Conservation (phyloP, 2,113 vertebrate species). For the Chinchilla lanigera region DNA sequence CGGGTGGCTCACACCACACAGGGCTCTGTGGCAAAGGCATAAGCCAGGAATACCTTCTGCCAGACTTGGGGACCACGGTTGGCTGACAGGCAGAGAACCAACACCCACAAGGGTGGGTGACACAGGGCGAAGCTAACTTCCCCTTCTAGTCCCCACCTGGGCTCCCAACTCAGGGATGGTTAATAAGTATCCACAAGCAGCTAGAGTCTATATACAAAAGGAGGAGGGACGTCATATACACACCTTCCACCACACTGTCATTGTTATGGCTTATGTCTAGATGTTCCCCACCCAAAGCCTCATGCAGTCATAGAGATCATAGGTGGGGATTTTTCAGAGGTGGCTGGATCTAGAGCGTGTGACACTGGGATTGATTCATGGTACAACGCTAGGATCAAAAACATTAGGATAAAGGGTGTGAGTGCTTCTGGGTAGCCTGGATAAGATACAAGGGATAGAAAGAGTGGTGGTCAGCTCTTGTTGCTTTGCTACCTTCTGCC, state of each 20-base stretch:
- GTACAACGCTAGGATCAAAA: not conserved
- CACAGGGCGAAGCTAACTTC: accelerated
- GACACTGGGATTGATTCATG: not conserved
- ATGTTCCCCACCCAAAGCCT: not conserved
- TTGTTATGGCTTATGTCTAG: not conserved
- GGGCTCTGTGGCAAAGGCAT: not conserved
- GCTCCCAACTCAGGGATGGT: not conserved
- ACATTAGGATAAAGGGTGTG: not conserved
- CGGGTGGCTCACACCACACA: not conserved
- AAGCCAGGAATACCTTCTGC: not conserved
- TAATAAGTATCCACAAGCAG: not conserved
- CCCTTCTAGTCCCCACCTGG: not conserved
- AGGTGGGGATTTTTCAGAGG: not conserved
- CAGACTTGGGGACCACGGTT: accelerated
- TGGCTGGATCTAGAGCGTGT: not conserved
- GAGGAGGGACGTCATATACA: accelerated
- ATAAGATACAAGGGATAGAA: not conserved
- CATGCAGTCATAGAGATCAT: not conserved
- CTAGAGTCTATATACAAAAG: not conserved
- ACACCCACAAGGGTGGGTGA: not conserved
- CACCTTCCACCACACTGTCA: accelerated
- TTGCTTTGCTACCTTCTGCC: not conserved
- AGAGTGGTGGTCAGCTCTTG: not conserved
- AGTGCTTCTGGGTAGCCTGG: not conserved
- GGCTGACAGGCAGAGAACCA: not conserved